Conservation (phyloP, 1,140 invertebrate species). For the Zaprionus lachaisei region DNA sequence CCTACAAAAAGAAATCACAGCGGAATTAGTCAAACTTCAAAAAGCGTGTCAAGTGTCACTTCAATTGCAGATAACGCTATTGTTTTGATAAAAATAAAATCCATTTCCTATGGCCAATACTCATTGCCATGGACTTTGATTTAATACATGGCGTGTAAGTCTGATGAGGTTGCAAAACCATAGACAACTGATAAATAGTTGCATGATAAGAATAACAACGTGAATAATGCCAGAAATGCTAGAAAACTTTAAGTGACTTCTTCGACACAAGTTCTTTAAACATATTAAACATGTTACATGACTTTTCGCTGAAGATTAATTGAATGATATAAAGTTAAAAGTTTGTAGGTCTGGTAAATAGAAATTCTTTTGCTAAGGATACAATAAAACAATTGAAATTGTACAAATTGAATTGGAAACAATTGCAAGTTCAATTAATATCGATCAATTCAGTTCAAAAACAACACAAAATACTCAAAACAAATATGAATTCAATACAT, state of each 20-base stretch:
- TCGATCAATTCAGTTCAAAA: too few species aligned
- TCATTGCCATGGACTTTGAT: conserved; percentile 4
- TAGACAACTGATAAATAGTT: not conserved
- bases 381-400: too few species aligned
- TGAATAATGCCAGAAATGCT: not conserved
- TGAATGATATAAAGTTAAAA: too few species aligned
- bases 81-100: conserved; percentile 26
- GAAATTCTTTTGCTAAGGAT: too few species aligned
- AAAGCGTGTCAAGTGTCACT: conserved; percentile 5
- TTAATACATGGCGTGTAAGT: not conserved
- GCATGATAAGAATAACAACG: conserved; percentile 5
- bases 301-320: too few species aligned
- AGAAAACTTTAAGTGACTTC: not conserved
- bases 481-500: too few species aligned
- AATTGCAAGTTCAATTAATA: too few species aligned
- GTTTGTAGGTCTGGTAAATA: too few species aligned
- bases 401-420: too few species aligned
- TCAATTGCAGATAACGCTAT: conserved; percentile 15
- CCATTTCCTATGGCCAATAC: not conserved
- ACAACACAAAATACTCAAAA: too few species aligned
- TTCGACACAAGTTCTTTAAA: not conserved
- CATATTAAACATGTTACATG: not conserved
- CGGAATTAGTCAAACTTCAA: conserved; percentile 20
- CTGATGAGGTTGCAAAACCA: not conserved
- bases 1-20: conserved; percentile 18